These are phyloP conservation scores for Philantomba maxwellii DNA, from an alignment of 2,113 vertebrate species.

Conservation along the genomic window DNA sequence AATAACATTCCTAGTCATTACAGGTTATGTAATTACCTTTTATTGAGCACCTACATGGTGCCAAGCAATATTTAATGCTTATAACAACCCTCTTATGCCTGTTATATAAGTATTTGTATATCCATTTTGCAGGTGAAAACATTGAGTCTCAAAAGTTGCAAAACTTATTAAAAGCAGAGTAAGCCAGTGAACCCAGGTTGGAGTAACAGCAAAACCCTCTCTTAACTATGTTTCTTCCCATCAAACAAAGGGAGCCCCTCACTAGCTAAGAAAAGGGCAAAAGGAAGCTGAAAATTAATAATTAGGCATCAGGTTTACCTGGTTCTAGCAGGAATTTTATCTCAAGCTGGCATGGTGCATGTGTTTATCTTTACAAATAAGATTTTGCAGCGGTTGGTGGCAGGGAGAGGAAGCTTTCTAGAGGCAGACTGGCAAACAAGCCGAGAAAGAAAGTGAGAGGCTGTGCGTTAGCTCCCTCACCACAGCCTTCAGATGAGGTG, in stretches of 20 bases:
- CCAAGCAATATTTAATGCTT: neutral
- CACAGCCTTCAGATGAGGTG: neutral
- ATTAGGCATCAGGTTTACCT: neutral
- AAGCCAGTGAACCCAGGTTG: neutral
- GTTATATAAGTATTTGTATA: neutral
- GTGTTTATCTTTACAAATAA: neutral
- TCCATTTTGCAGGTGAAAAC: conserved; percentile 10
- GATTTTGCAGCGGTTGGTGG: neutral
- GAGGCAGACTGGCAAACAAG: neutral
- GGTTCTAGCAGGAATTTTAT: neutral
- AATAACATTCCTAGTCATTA: neutral
- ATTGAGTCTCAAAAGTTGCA: neutral
- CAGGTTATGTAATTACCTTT: neutral
- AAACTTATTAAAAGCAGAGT: neutral
- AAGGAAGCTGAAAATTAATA: conserved; percentile 3
- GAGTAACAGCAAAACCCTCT: neutral
- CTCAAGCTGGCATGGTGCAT: neutral
- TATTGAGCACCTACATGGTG: neutral
- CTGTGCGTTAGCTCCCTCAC: neutral
- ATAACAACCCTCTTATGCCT: neutral
- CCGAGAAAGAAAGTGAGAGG: neutral
- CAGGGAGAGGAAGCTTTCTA: neutral
- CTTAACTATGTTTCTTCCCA: neutral
- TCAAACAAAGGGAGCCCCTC: neutral
- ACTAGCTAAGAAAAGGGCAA: neutral